Evolutionary conservation across 2,888 invertebrate genomes (phyloP), one percentile per base, ranked within the genome.

Genomic region (Dryadula phaetusa): DNA sequence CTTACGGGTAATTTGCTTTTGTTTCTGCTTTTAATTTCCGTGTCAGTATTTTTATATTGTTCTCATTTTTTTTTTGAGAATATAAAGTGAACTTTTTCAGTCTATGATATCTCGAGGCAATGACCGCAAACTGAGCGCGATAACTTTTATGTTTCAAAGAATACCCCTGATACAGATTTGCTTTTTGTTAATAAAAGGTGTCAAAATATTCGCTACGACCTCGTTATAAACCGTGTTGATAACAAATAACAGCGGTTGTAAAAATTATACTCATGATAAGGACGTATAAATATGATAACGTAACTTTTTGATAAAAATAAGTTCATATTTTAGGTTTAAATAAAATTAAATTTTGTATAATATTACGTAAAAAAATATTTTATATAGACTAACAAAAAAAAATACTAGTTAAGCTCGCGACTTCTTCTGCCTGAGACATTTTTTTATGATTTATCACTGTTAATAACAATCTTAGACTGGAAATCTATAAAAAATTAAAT

Each of bases 21-120:
- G 86, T 88, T 87, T 82, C 81, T 81, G 75, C 79, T 84, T 88
- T 87, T 87, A 88, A 88, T 88, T 88, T 87, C 86, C 85, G 80
- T 74, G 77, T 79, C 82, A 81, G 82, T 81, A 81, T 85, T 87
- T 84, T 83, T 76, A 77, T 81, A 83, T 86, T 87, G 82, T 84
- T 79, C 77, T 72, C 75, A 79, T 82, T 83, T 72, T 82, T 83
- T 72, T 79, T 77, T 70, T 67, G 64, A 72, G 72, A 74, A 76
- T 72, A 76, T 73, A 78, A 84, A 83, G 82, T 82, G 80, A 82
- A 75, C 76, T 78, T 76, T 80, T 82, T 77, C 65, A 53, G 73
- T 69, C 65, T 65, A 32, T 56, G 64, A 67, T 74, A 66, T 73
- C 69, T 72, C 64, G 54, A 61, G 62, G 61, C 69, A 56, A 70